These are phyloP conservation scores for Delia radicum DNA, from an alignment of 1,140 invertebrate species.

Conservation along the genomic window DNA sequence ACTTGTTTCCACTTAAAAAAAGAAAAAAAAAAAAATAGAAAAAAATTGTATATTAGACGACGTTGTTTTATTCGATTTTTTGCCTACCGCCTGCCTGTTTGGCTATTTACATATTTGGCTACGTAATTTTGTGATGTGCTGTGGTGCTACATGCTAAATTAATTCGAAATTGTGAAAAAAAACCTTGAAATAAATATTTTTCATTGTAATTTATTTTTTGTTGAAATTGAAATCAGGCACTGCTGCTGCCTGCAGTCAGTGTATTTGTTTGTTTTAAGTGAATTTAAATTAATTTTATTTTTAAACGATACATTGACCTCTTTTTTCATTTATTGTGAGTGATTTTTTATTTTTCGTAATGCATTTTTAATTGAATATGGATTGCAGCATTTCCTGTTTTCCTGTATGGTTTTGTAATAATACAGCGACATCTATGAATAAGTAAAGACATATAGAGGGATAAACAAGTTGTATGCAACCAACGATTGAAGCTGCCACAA, in stretches of 20 bases:
- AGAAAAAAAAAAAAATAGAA: background rate
- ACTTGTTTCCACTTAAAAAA: background rate
- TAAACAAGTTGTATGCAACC: background rate
- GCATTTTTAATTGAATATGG: background rate
- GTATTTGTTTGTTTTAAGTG: background rate
- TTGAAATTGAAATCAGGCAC: background rate
- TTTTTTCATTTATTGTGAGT: background rate
- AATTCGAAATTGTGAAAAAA: background rate
- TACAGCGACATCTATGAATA: too few relatives aligned
- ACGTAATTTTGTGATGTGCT: background rate
- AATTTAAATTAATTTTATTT: background rate
- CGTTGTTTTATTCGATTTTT: background rate
- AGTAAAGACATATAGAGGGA: background rate
- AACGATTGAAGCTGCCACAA: too few relatives aligned
- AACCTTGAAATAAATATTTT: background rate
- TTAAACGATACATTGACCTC: background rate
- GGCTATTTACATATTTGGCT: background rate
- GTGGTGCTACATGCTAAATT: background rate
- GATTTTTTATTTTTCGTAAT: background rate
- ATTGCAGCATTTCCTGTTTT: background rate
- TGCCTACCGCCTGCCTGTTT: background rate
- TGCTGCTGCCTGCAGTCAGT: too few relatives aligned
- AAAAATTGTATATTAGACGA: background rate
- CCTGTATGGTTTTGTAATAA: background rate
- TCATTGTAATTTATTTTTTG: background rate